Conservation (phyloP, 2,797 vertebrate genomes). For the Thamnophis elegans region DNA sequence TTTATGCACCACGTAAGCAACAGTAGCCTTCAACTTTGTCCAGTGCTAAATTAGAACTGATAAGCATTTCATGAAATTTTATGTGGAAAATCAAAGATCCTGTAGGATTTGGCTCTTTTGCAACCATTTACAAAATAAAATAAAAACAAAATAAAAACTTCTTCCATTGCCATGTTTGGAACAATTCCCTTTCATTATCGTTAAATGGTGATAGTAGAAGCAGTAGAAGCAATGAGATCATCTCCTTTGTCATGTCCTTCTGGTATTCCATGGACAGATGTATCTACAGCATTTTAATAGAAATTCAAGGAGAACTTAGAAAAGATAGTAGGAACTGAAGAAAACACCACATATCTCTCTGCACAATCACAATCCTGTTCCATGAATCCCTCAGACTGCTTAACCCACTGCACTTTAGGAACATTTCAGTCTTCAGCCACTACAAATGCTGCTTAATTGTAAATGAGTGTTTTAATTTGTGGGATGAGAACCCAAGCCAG, state of each 20-base stretch:
- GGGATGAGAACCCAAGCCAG: slow-evolving; percentile 37
- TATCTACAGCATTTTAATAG: background rate
- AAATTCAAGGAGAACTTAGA: slow-evolving; percentile 11
- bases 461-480: slow-evolving; percentile 42
- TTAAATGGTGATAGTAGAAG: no score
- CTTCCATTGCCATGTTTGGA: background rate
- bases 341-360: background rate
- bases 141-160: no score
- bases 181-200: slow-evolving; percentile 2
- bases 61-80: background rate
- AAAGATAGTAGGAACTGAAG: slow-evolving; percentile 15
- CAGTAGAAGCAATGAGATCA: background rate
- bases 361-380: slow-evolving; percentile 19
- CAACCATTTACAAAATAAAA: background rate
- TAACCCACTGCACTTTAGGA: slow-evolving; percentile 26
- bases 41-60: background rate
- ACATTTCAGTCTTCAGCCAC: slow-evolving; percentile 16
- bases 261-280: background rate
- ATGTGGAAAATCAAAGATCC: background rate
- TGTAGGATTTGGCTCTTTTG: background rate
- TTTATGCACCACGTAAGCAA: background rate
- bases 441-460: slow-evolving; percentile 26
- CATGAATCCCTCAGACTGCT: slow-evolving; percentile 16
- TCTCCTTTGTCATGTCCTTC: background rate
- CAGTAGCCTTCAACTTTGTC: background rate